Conservation (phyloP, 2,888 invertebrate genomes). For the Drosophila austrosaltans region DNA sequence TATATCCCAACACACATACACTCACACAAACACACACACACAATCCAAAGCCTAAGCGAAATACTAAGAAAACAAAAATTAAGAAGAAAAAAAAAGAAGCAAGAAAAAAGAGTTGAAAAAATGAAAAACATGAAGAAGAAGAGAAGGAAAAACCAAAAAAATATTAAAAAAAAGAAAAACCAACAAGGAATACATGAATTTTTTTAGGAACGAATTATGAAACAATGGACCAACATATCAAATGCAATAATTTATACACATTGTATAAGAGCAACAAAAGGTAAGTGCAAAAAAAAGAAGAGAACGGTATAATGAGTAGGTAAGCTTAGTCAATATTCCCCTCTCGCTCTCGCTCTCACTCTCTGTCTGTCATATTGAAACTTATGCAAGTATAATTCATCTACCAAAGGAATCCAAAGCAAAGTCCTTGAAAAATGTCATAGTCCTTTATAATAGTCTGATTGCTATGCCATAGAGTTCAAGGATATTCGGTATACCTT, state of each 20-base stretch:
- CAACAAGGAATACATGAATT: conserved; percentile 55
- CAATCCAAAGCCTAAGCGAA: neutral
- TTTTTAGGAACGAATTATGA: conserved; percentile 81
- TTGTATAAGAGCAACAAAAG: conserved; percentile 73
- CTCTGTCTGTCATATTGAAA: too few relatives aligned
- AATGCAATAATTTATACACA: conserved; percentile 81
- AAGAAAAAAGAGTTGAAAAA: neutral
- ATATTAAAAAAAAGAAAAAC: neutral
- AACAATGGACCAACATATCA: conserved; percentile 82
- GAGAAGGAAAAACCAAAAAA: conserved; percentile 42
- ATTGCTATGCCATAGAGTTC: too few relatives aligned
- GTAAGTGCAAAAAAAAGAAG: conserved; percentile 46
- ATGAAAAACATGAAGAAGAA: conserved; percentile 15
- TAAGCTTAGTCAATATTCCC: neutral
- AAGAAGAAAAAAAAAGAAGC: neutral
- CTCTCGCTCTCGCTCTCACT: neutral
- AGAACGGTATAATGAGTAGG: too few relatives aligned
- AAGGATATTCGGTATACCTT: too few relatives aligned
- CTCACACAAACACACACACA: conserved; percentile 26
- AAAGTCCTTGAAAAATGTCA: too few relatives aligned
- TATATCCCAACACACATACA: neutral
- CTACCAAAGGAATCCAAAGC: too few relatives aligned
- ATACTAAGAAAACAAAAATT: conserved; percentile 14
- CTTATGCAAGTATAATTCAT: too few relatives aligned
- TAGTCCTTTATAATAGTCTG: too few relatives aligned